Conservation (phyloP, 1,140 invertebrate species). For the Plutomurus gul region DNA sequence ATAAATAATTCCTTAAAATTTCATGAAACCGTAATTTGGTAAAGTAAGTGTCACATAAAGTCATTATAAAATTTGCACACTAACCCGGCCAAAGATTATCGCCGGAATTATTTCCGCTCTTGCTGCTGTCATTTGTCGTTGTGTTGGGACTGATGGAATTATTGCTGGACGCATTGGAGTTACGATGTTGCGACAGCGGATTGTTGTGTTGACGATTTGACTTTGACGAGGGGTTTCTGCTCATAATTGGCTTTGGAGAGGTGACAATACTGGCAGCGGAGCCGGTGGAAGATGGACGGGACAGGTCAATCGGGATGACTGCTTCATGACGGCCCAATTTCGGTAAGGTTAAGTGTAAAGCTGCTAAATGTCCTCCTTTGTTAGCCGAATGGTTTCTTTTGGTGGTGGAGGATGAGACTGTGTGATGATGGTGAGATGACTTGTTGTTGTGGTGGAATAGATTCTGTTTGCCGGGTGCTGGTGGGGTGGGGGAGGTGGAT, state of each 20-base stretch:
- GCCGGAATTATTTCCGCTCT: slow-evolving; percentile 55
- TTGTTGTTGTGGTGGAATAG: slow-evolving; percentile 5
- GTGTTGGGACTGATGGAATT: slow-evolving; percentile 52
- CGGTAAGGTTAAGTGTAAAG: slow-evolving; percentile 17
- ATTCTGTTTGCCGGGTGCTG: slow-evolving; percentile 38
- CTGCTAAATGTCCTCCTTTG: background rate
- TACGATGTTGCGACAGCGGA: background rate
- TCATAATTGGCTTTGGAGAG: slow-evolving; percentile 5
- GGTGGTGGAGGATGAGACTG: slow-evolving; percentile 49
- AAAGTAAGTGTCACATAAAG: background rate
- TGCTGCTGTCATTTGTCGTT: slow-evolving; percentile 56
- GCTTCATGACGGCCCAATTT: slow-evolving; percentile 9
- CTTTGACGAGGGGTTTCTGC: background rate
- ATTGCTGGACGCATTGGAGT: slow-evolving; percentile 9
- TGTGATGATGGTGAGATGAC: slow-evolving; percentile 52
- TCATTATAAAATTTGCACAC: slow-evolving; percentile 32
- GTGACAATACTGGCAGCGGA: slow-evolving; percentile 32
- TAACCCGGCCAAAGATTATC: slow-evolving; percentile 22
- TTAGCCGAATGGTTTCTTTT: slow-evolving; percentile 45
- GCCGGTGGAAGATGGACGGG: slow-evolving; percentile 44
- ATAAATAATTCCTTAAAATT: no score
- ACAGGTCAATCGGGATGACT: slow-evolving; percentile 50
- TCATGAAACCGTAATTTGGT: background rate
- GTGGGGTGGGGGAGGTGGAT: background rate
- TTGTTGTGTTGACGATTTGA: slow-evolving; percentile 21